Conservation (phyloP, 2,113 vertebrate species). For the Ranitomeya variabilis region DNA sequence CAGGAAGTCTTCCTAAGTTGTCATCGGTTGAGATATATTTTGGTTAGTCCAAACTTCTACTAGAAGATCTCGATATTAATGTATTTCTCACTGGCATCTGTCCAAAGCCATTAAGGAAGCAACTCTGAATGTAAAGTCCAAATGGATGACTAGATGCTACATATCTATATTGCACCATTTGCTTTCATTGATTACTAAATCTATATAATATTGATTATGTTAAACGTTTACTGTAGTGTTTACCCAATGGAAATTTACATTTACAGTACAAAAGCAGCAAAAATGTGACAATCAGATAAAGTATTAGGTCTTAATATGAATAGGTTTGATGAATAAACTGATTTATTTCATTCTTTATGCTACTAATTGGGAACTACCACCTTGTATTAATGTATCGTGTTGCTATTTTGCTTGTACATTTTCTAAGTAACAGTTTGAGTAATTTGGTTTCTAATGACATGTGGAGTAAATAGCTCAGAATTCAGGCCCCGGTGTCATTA, state of each 20-base stretch:
- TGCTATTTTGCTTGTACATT: not conserved
- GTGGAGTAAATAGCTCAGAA: not conserved
- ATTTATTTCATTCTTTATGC: not conserved
- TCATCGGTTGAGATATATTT: not conserved
- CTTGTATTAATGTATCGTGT: not conserved
- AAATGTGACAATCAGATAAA: too few relatives aligned
- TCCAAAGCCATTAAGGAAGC: not conserved
- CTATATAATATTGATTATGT: not conserved
- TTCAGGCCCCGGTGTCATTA: not conserved
- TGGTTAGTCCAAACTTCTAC: not conserved
- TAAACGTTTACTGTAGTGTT: not conserved
- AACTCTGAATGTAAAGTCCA: not conserved
- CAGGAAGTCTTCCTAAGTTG: conserved; percentile 11
- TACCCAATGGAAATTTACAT: not conserved
- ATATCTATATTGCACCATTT: not conserved
- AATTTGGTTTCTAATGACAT: not conserved
- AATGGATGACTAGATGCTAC: not conserved
- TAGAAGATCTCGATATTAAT: not conserved
- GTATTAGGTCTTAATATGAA: not conserved
- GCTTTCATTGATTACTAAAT: not conserved
- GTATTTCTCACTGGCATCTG: not conserved
- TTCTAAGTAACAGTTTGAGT: conserved; percentile 2
- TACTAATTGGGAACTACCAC: not conserved
- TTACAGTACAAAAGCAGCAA: too few relatives aligned
- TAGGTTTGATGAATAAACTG: not conserved